Evolutionary conservation across 1,140 invertebrate genomes (phyloP), one percentile per base, ranked within the genome.

Genomic region (Aphidius ervi): DNA sequence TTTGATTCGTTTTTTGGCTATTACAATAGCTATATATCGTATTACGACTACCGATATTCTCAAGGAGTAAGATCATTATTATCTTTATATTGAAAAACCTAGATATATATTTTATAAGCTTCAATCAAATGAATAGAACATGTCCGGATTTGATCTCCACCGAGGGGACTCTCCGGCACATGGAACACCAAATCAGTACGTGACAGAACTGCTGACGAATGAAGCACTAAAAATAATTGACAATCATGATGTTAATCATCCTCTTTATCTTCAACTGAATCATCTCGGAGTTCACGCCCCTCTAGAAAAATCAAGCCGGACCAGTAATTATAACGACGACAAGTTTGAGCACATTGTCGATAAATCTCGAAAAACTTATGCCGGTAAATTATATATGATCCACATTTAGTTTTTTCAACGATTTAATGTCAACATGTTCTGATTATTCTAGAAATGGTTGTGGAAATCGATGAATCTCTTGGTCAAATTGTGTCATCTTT

Each of bases 391-490:
- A 57, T 56, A 46, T 46, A 48, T 43, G 42, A 7, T 5, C 9
- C 2, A 10, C 1, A 7, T 43, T 10, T 10, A 0, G 7, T 43
- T 3, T 3, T 10, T 10, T 43, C 42, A 43, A 8, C 42, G 1
- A 4, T 7, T 40, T 1, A 45, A 9, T 39, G 9, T 41, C 41
- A 46, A 23, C 46, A 56, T n/a, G 16, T 42, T 42, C 20, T 52
- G 7, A 64, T 55, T 57, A 68, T 71, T 63, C 53, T 63, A 88
- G 88, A 81, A 39, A 89, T 91, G 87, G 82, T 91, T 9, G 79
- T 84, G 6, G 86, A 86, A 67, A 68, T 91, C 49, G 90, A 92
- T 72, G 84, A 87, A 59, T 87, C 87, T 16, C 81, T 92, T 7
- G 88, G 88, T 2, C 67, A 74, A 9, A 81, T 92, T 6, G 79